Evolutionary conservation across 2,797 vertebrate species (phyloP).

Genomic region (Poeciliopsis paucimaculata): DNA sequence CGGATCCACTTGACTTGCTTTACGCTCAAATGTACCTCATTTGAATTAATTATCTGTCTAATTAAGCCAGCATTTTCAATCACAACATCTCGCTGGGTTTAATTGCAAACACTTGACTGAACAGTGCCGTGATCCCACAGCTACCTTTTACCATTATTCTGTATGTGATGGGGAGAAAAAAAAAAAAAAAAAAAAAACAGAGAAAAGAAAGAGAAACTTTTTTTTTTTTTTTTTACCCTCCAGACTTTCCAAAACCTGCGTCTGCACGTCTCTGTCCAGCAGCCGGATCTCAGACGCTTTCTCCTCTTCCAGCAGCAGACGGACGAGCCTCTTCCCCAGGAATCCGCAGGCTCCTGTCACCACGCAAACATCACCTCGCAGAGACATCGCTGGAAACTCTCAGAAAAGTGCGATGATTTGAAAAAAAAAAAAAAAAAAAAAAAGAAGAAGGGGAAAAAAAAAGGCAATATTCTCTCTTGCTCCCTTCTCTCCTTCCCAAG

Average conservation of each 20-base stretch:
- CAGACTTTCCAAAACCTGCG: slow-evolving; percentile 68
- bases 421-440: not conserved
- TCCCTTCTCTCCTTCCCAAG: not conserved
- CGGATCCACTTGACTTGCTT: not conserved
- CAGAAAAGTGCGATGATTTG: not conserved
- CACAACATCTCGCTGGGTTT: too few relatives aligned
- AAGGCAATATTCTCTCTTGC: not conserved
- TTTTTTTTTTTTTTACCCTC: slow-evolving; percentile 69
- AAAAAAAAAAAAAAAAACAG: too few relatives aligned
- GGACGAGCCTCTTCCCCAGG: slow-evolving; percentile 86
- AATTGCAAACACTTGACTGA: too few relatives aligned
- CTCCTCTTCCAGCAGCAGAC: slow-evolving; percentile 86
- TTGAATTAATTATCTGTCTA: not conserved
- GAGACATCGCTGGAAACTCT: slow-evolving; percentile 67
- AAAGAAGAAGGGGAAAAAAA: too few relatives aligned
- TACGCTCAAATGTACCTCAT: not conserved
- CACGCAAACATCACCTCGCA: slow-evolving; percentile 85
- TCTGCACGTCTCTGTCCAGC: slow-evolving; percentile 83
- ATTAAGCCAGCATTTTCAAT: not conserved
- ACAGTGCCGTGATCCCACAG: too few relatives aligned
- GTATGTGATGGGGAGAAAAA: too few relatives aligned
- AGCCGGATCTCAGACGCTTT: slow-evolving; percentile 83
- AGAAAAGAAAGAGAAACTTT: too few relatives aligned
- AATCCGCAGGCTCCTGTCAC: slow-evolving; percentile 94
- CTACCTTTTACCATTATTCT: too few relatives aligned